Evolutionary conservation across 2,888 invertebrate genomes (phyloP).

Genomic region (Osedax fenrisi): DNA sequence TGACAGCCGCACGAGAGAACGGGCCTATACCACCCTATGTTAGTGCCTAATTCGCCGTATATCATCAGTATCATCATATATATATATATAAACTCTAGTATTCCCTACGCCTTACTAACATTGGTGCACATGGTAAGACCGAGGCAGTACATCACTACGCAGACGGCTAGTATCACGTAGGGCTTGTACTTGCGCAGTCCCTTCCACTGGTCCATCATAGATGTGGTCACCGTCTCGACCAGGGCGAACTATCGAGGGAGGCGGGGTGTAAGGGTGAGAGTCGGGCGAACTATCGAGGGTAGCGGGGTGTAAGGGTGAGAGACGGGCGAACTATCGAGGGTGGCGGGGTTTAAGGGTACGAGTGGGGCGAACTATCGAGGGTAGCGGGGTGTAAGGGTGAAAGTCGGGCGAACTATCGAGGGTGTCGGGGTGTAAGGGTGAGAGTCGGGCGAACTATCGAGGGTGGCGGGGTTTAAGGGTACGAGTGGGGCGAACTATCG

Average conservation of each 20-base stretch:
- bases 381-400: neutral
- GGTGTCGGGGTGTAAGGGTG: neutral
- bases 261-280: neutral
- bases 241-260: conserved; percentile 47
- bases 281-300: too few species aligned
- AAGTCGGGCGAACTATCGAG: neutral
- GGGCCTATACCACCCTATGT: too few species aligned
- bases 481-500: neutral
- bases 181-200: conserved; percentile 49
- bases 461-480: neutral
- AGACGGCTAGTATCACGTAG: conserved; percentile 38
- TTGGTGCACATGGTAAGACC: conserved; percentile 43
- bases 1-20: too few species aligned
- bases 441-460: neutral
- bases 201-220: conserved; percentile 48
- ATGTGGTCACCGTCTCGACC: conserved; percentile 50
- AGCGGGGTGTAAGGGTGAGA: neutral
- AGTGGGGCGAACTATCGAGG: neutral
- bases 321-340: neutral
- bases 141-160: conserved; percentile 40
- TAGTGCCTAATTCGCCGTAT: too few species aligned
- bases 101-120: conserved; percentile 35
- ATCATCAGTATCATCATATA: too few species aligned
- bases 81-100: too few species aligned
- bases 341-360: neutral